phyloP scores from a whole-genome alignment of 1,140 invertebrate genomes.

The Atta colombica region DNA sequence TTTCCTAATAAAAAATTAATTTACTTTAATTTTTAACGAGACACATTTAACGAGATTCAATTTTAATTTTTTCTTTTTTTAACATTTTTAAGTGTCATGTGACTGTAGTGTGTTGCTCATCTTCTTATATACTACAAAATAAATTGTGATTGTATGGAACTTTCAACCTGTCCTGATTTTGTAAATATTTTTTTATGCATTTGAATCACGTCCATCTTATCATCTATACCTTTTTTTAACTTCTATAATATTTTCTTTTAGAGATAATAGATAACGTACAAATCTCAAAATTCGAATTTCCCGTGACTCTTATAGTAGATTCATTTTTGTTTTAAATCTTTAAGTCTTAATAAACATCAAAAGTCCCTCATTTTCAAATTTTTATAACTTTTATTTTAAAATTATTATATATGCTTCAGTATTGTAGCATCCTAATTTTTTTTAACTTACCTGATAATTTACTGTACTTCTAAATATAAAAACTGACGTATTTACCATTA shows the following conservation, averaged over 20 bases:
- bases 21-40: background rate
- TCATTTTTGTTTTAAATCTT: background rate
- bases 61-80: background rate
- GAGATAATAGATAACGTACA: background rate
- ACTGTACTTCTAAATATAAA: background rate
- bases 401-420: background rate
- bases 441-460: background rate
- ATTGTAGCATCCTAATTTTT: background rate
- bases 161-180: background rate
- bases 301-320: background rate
- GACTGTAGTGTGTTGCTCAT: background rate
- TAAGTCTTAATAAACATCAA: background rate
- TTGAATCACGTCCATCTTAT: background rate
- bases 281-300: background rate
- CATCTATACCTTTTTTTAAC: too few species aligned
- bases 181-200: background rate
- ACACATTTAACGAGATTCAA: background rate
- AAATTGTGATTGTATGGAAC: background rate
- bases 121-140: background rate
- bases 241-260: constrained; percentile 4
- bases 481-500: constrained; percentile 2
- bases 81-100: background rate
- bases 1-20: constrained; percentile 7
- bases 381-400: background rate
- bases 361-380: too few species aligned